Percentiles rank a stretch among this genome's conserved stretches.
These are phyloP conservation scores for Sphaeridia pumilis DNA, from an alignment of 2,888 invertebrate genomes.

Conservation along the genomic window DNA sequence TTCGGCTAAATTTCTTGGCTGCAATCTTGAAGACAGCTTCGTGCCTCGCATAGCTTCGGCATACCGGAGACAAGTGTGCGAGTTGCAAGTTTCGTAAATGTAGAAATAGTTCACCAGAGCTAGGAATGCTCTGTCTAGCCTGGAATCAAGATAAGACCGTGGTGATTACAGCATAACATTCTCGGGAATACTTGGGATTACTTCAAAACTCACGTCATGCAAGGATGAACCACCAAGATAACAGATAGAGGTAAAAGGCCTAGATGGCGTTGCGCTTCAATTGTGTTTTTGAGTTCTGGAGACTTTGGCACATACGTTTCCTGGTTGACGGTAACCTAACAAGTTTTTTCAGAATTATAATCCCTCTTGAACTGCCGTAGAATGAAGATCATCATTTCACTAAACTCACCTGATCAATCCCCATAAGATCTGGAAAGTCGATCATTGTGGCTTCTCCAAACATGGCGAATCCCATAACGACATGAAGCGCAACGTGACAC, in stretches of 20 bases:
- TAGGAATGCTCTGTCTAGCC: conserved; percentile 22
- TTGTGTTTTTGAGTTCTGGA: conserved; percentile 20
- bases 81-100: conserved; percentile 18
- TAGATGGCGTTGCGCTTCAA: conserved; percentile 25
- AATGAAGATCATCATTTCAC: no score
- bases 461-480: conserved; percentile 18
- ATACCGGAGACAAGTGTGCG: conserved; percentile 20
- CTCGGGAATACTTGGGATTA: no score
- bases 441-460: conserved; percentile 28
- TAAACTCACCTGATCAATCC: conserved; percentile 27
- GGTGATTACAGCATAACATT: not conserved
- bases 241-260: conserved; percentile 23
- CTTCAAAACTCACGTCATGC: conserved; percentile 22
- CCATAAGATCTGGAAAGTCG: conserved; percentile 27
- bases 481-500: conserved; percentile 10
- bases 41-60: conserved; percentile 18
- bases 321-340: conserved; percentile 22
- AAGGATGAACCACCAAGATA: conserved; percentile 20
- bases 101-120: conserved; percentile 5
- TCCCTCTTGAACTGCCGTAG: no score
- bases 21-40: conserved; percentile 7
- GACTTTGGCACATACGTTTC: conserved; percentile 22
- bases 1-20: not conserved
- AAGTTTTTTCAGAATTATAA: no score
- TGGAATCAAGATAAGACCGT: conserved; percentile 7